Percentiles rank a stretch among this genome's conserved stretches.
Evolutionary conservation across 2,888 invertebrate genomes (phyloP).

Genomic region (Pycnomerus fuliginosus): DNA sequence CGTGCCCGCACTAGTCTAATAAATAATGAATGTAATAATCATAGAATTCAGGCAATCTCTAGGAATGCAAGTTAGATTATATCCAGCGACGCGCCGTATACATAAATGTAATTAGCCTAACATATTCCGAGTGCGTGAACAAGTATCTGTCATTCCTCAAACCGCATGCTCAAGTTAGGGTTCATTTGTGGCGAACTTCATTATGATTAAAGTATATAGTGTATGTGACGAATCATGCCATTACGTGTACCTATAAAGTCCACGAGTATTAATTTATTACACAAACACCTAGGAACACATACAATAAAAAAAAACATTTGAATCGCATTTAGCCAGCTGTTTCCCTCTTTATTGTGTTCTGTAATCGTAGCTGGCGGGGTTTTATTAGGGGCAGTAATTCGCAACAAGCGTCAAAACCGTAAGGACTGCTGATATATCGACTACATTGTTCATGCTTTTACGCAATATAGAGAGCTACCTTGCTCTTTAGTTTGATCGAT

Average conservation of each 20-base stretch:
- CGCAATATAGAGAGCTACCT: constrained; percentile 20
- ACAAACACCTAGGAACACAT: no score
- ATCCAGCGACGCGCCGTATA: constrained; percentile 18
- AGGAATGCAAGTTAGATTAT: constrained; percentile 34
- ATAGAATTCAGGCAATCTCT: constrained; percentile 33
- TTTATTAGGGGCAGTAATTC: constrained; percentile 47
- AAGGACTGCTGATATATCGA: constrained; percentile 47
- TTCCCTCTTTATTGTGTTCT: constrained; percentile 45
- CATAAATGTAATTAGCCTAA: constrained; percentile 32
- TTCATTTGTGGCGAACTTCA: constrained; percentile 19
- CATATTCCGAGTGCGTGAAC: constrained; percentile 34
- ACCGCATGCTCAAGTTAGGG: constrained; percentile 21
- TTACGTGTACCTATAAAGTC: no score
- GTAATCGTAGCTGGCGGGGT: constrained; percentile 49
- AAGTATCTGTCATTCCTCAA: constrained; percentile 31
- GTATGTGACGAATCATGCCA: constrained; percentile 18
- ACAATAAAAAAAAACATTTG: no score
- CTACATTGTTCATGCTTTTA: constrained; percentile 46
- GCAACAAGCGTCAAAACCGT: constrained; percentile 45
- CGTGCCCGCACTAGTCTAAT: constrained; percentile 24
- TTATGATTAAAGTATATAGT: constrained; percentile 21
- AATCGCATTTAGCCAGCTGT: constrained; percentile 16
- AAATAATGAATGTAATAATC: constrained; percentile 36
- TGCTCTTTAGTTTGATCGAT: constrained; percentile 19
- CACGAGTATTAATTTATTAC: no score